Base-by-base conservation (phyloP, 2,797 vertebrate genomes). In the Craterocephalus amniculus region DNA sequence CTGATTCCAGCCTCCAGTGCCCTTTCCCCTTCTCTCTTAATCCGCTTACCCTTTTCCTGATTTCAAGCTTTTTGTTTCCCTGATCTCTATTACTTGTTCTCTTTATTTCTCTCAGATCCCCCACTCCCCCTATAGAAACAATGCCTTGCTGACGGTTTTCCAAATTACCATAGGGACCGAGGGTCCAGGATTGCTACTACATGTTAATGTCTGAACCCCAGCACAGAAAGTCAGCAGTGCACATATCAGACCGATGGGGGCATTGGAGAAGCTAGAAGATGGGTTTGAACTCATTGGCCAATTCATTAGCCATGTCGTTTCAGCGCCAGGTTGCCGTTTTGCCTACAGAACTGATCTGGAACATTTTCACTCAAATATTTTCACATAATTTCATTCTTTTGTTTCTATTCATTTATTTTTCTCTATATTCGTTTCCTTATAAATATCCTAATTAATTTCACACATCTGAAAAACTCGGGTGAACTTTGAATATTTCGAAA, bases 161-260 rank as follows among this genome's bases (percentile, higher is more conserved):
- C 93, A 93, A 93, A 94, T 94, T 93, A 95, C 91, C 83, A 84
- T 85, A 88, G 86, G 88, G 90, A 90, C 87, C 77, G 82, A 83
- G 83, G 81, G 79, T 85, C 83, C 68, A 64, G 78, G 85, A 87
- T 86, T 82, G 89, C 87, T 90, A 87, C 87, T 64, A 87, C 91
- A 93, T 94, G 89, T 92, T 94, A 93, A 94, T 91, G 85, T 64
- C 79, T 77, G 58, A 84, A 78, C 72, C 52, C 49, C 1, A 29
- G 74, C 70, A 68, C 63, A 81, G 67, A 91, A 77, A 79, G 80
- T 78, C 75, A 82, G 79, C 76, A 57, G 72, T 58, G 67, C 66
- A 81, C 62, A 65, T 38, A 57, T 48, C 1, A 0, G 32, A 58
- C 38, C 70, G 26, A 45, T 48, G 56, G 73, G 64, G 36, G 57